phyloP scores from a whole-genome alignment of 2,797 vertebrate genomes.

The Rachycentron canadum region DNA sequence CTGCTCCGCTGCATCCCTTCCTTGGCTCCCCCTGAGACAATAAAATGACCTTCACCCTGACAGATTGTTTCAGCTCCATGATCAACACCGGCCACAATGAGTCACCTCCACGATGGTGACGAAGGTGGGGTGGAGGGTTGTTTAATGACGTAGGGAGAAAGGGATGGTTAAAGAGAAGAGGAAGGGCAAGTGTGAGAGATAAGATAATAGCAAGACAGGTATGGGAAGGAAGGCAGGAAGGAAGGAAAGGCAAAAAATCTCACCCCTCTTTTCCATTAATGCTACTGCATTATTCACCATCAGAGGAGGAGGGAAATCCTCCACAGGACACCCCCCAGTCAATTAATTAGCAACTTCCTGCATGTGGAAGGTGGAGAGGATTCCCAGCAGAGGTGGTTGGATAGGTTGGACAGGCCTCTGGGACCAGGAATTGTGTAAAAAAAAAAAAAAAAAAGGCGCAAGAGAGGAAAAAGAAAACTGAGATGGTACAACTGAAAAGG shows the following conservation, averaged over 20 bases:
- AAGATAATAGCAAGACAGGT: neutral
- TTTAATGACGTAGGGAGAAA: slow-evolving; percentile 32
- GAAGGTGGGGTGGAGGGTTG: slow-evolving; percentile 7
- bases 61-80: slow-evolving; percentile 63
- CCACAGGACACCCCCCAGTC: slow-evolving; percentile 44
- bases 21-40: slow-evolving; percentile 24
- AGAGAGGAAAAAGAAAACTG: neutral
- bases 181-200: neutral
- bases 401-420: slow-evolving; percentile 1
- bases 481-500: neutral
- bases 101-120: slow-evolving; percentile 49
- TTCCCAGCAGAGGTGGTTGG: neutral
- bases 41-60: slow-evolving; percentile 69
- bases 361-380: slow-evolving; percentile 22
- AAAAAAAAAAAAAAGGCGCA: neutral
- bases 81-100: slow-evolving; percentile 56
- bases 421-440: neutral
- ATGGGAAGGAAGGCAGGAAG: neutral
- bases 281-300: slow-evolving; percentile 37
- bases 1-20: neutral
- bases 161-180: neutral
- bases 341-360: slow-evolving; percentile 67
- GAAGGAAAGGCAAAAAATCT: neutral
- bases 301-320: slow-evolving; percentile 22
- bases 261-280: slow-evolving; percentile 15